Base-by-base conservation (phyloP, 2,797 vertebrate genomes). In the Geotrypetes seraphini region DNA sequence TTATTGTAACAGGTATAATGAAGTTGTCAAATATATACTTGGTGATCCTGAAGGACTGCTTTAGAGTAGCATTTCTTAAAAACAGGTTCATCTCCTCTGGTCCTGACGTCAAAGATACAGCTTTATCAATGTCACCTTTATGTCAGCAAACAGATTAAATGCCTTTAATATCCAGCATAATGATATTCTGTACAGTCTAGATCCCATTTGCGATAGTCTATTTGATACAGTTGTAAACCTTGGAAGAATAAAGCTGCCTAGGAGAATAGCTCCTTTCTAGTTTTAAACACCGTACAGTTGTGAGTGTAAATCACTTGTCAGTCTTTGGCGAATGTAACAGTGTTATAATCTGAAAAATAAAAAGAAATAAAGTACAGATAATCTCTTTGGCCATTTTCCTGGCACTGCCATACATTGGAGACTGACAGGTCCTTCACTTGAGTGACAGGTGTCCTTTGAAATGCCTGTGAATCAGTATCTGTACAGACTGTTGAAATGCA, bases 361-460 rank as follows among this genome's bases (percentile, higher is more conserved):
- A 51, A 51, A 60, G 68, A 73, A 75, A 78, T 81, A 81, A 85
- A 91, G 83, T 86, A 85, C 81, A 93, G 92, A 97, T 99, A 92
- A 98, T 97, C 89, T 92, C 86, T 86, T 76, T 75, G 80, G 86
- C 86, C 84, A 75, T 91, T 88, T 87, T 81, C 66, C 83, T 80
- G 87, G 88, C 90, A 89, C 78, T 72, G 62, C 77, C 75, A 72
- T 68, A 71, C 79, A 82, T 67, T 60, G 78, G 83, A 90, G 92
- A 95, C 79, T 97, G 95, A 95, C 92, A 95, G 91, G 83, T 88
- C 89, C 91, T 85, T 89, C 81, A 75, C 66, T 83, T 99, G 95
- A 99, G 81, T 99, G 95, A 94, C 95, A 97, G 94, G 92, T 99
- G 93, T 99, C 95, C 94, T 99, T 99, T 99, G 88, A 89, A 94